phyloP scores from a whole-genome alignment of 2,113 vertebrate genomes.

The Xerus inauris region DNA sequence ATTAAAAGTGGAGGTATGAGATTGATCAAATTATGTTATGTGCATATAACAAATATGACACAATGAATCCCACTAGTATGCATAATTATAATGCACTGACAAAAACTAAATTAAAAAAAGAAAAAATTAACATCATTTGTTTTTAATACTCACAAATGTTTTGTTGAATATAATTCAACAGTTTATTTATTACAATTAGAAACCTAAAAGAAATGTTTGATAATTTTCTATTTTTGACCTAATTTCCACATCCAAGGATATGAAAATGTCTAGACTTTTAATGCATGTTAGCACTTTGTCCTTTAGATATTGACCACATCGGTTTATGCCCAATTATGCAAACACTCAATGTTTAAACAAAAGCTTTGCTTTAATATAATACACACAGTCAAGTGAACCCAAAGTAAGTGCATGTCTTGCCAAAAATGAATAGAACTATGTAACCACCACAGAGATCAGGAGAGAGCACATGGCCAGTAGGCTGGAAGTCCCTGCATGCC shows the following conservation, averaged over 20 bases:
- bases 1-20: neutral
- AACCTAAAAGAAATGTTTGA: neutral
- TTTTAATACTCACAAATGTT: neutral
- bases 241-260: neutral
- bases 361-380: neutral
- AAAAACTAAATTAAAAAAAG: neutral
- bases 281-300: neutral
- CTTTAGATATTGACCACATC: neutral
- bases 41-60: too few relatives aligned
- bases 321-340: neutral
- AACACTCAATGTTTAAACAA: neutral
- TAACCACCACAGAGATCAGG: neutral
- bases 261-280: neutral
- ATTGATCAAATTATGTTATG: too few relatives aligned
- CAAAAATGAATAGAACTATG: neutral
- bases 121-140: neutral
- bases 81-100: too few relatives aligned
- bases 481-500: neutral
- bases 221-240: neutral
- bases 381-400: fast-evolving
- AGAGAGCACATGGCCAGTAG: too few relatives aligned
- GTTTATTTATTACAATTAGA: neutral
- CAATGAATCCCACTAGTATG: too few relatives aligned
- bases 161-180: neutral
- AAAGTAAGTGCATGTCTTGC: neutral